Conservation (phyloP, 2,797 vertebrate species). For the Chelonia mydas region DNA sequence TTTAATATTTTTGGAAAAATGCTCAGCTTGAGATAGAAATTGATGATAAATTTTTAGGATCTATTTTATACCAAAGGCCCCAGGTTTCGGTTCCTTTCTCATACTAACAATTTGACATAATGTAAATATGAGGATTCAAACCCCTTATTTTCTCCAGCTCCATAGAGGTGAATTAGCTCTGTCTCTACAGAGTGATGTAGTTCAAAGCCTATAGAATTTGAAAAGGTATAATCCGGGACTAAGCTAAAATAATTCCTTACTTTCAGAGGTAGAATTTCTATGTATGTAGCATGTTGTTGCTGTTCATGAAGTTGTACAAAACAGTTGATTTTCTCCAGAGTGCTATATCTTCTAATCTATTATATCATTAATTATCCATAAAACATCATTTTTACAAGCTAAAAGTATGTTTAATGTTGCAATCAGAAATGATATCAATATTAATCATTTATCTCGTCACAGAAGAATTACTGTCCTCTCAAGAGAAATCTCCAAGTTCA, state of each 20-base stretch:
- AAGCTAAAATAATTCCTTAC: not conserved
- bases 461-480: slow-evolving; percentile 93
- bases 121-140: not conserved
- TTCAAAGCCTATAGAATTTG: not conserved
- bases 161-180: not conserved
- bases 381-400: not conserved
- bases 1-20: not conserved
- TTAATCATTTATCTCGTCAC: slow-evolving; percentile 14
- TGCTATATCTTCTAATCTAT: not conserved
- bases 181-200: not conserved
- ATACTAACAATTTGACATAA: not conserved
- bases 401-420: not conserved
- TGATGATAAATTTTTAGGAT: not conserved
- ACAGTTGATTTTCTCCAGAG: not conserved
- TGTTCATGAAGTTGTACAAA: not conserved
- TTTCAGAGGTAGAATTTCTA: not conserved
- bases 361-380: not conserved
- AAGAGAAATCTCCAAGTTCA: slow-evolving; percentile 91
- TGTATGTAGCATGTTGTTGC: not conserved
- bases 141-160: not conserved
- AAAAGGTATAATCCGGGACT: not conserved
- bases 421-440: too few species aligned
- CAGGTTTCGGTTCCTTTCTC: not conserved
- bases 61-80: not conserved
- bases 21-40: not conserved